Conservation (phyloP, 2,113 vertebrate species). For the Oxyruncus cristatus region DNA sequence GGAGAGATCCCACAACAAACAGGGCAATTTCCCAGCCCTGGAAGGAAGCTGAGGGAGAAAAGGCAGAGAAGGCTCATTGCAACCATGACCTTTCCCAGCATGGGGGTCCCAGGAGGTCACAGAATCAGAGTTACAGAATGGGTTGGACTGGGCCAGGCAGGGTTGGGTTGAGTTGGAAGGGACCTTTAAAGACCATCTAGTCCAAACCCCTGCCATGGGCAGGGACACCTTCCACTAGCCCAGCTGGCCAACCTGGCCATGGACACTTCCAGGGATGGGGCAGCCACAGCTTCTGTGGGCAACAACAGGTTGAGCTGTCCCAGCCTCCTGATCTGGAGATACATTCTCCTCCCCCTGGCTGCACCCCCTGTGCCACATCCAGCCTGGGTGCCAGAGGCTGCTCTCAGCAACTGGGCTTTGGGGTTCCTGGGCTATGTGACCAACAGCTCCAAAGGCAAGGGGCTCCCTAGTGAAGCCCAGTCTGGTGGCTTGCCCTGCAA, state of each 20-base stretch:
- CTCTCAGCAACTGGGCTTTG: background rate
- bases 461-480: background rate
- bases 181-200: background rate
- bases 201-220: background rate
- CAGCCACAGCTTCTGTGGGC: too few species aligned
- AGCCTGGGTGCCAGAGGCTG: background rate
- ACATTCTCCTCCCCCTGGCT: background rate
- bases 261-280: too few species aligned
- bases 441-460: background rate
- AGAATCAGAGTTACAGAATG: background rate
- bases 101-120: background rate
- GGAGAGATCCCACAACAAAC: background rate
- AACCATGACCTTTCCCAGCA: background rate
- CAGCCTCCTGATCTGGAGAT: background rate
- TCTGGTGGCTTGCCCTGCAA: background rate
- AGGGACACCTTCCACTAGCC: background rate
- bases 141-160: background rate
- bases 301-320: background rate
- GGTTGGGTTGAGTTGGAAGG: background rate
- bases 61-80: background rate
- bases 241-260: too few species aligned
- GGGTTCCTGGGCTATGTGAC: background rate
- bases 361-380: fast-evolving
- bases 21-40: constrained; percentile 14
- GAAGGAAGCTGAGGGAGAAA: constrained; percentile 10